These are phyloP conservation scores for Pavo muticus DNA, from an alignment of 2,113 vertebrate species.

Conservation along the genomic window DNA sequence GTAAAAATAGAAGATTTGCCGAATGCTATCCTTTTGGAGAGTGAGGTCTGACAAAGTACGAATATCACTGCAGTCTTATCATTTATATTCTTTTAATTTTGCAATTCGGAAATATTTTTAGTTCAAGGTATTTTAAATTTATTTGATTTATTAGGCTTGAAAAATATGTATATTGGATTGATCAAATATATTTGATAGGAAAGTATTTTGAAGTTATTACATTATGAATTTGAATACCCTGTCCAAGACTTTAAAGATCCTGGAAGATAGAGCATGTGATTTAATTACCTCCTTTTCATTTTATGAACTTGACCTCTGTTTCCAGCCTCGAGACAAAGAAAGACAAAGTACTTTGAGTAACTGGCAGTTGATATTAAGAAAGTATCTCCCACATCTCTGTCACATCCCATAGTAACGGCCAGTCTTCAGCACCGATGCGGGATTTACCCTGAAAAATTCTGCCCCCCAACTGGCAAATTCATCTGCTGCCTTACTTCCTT, in stretches of 20 bases:
- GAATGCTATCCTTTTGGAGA: not conserved
- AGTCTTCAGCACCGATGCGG: not conserved
- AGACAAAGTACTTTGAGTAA: not conserved
- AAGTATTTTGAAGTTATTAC: not conserved
- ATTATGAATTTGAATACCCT: not conserved
- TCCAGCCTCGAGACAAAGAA: not conserved
- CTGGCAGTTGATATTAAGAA: not conserved
- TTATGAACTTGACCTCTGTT: not conserved
- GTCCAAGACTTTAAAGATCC: constrained; percentile 2
- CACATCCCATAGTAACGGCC: not conserved
- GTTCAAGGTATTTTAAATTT: not conserved
- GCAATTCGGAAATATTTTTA: constrained; percentile 14
- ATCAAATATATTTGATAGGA: not conserved
- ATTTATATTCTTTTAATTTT: not conserved
- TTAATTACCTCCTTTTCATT: constrained; percentile 31
- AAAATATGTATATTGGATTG: not conserved
- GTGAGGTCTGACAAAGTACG: not conserved
- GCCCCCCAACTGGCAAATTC: not conserved
- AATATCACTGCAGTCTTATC: not conserved
- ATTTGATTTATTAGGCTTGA: not conserved
- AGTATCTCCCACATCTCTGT: not conserved
- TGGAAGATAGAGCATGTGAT: not conserved
- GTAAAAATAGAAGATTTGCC: not conserved
- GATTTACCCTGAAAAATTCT: not conserved
- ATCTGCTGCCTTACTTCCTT: not conserved